Conservation (phyloP, 2,888 invertebrate genomes). For the Siphonodentalium dalli region DNA sequence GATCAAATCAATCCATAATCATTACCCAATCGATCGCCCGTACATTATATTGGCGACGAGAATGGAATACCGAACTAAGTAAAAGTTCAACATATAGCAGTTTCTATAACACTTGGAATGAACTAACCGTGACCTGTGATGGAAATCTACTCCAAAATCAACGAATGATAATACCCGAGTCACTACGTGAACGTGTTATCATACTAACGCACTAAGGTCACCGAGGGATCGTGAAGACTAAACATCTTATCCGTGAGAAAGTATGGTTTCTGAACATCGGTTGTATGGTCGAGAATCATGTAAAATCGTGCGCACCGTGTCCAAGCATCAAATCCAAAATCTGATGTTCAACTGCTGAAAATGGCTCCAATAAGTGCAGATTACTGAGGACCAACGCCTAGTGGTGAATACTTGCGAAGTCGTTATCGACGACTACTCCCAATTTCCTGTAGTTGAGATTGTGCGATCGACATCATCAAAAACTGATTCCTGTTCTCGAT, state of each 20-base stretch:
- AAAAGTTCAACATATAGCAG: too few species aligned
- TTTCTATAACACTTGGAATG: slow-evolving; percentile 6
- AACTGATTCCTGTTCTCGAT: slow-evolving; percentile 7
- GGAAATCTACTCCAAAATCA: slow-evolving; percentile 5
- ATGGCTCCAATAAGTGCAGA: slow-evolving; percentile 12
- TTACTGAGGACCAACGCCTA: slow-evolving; percentile 10
- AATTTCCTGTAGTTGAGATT: too few species aligned
- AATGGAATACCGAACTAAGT: too few species aligned
- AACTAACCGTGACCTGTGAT: slow-evolving; percentile 6
- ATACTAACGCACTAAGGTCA: slow-evolving; percentile 19
- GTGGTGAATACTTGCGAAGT: slow-evolving; percentile 12
- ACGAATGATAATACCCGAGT: slow-evolving; percentile 13
- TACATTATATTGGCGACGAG: too few species aligned
- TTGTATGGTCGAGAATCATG: slow-evolving; percentile 3
- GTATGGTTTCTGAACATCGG: slow-evolving; percentile 23
- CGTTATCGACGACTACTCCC: slow-evolving; percentile 13
- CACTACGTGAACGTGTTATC: slow-evolving; percentile 4
- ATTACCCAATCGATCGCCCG: too few species aligned
- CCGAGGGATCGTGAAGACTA: slow-evolving; percentile 23
- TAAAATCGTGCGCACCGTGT: slow-evolving; percentile 12
- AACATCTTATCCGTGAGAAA: slow-evolving; percentile 16
- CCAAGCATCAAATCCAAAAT: neutral
- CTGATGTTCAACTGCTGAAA: slow-evolving; percentile 1
- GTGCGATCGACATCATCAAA: slow-evolving; percentile 3
- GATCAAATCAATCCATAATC: too few species aligned